These are phyloP conservation scores for Zaprionus tsacasi DNA, from an alignment of 1,140 invertebrate genomes.

Conservation along the genomic window DNA sequence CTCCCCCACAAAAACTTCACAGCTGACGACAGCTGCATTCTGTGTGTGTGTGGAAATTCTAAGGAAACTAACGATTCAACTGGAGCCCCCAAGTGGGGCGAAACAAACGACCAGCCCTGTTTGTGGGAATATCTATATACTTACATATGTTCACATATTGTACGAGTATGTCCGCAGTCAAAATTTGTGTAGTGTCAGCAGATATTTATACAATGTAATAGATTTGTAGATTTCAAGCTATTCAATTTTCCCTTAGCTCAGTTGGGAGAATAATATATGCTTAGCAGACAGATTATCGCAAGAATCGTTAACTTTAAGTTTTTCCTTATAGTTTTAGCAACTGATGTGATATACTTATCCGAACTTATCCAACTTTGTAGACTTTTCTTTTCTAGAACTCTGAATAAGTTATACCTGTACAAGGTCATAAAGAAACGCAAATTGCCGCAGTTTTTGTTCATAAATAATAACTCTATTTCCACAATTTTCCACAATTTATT, in stretches of 20 bases:
- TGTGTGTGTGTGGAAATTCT: constrained; percentile 9
- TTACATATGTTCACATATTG: not conserved
- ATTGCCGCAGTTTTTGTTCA: not conserved
- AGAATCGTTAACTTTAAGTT: not conserved
- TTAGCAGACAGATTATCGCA: not conserved
- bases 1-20: not conserved
- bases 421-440: not conserved
- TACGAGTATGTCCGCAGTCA: not conserved
- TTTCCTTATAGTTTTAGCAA: not conserved
- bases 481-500: constrained; percentile 69
- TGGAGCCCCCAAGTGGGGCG: not conserved
- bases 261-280: not conserved
- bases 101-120: constrained; percentile 5
- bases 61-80: constrained; percentile 16
- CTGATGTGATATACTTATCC: not conserved
- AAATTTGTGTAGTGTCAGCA: constrained; percentile 28
- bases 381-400: not conserved
- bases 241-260: not conserved
- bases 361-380: not conserved
- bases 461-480: constrained; percentile 18
- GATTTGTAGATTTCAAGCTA: constrained; percentile 9
- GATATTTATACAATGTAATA: constrained; percentile 26
- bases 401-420: not conserved
- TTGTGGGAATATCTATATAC: not conserved
- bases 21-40: constrained; percentile 25